Percentiles rank a stretch among this genome's conserved stretches.
These are phyloP conservation scores for Neocloeon triangulifer DNA, from an alignment of 1,140 invertebrate genomes.

Conservation along the genomic window DNA sequence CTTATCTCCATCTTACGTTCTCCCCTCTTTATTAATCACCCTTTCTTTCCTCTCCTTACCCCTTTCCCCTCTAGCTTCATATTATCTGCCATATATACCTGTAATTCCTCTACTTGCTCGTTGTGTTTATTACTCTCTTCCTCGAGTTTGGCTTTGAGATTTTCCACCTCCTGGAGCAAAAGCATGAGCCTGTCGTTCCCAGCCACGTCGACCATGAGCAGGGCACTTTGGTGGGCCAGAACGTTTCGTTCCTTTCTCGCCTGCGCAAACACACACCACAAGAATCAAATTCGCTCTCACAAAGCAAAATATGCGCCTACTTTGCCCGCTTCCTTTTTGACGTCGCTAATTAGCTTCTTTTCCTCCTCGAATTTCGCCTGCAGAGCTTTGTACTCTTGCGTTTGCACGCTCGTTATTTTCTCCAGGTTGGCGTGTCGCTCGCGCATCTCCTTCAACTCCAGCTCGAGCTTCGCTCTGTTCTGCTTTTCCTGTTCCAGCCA, in stretches of 20 bases:
- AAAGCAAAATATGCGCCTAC: constrained; percentile 25
- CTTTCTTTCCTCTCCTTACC: too few relatives aligned
- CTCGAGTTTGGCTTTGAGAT: constrained; percentile 29
- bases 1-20: too few relatives aligned
- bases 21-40: too few relatives aligned
- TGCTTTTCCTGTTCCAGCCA: constrained; percentile 30
- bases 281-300: constrained; percentile 1
- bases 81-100: constrained; percentile 15
- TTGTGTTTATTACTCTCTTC: constrained; percentile 27
- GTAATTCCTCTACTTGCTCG: constrained; percentile 26
- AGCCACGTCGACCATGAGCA: constrained; percentile 33
- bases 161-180: constrained; percentile 35
- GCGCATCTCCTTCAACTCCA: constrained; percentile 25
- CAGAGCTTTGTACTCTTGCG: constrained; percentile 31
- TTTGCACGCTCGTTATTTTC: constrained; percentile 34
- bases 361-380: constrained; percentile 33
- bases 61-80: too few relatives aligned
- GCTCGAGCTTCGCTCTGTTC: constrained; percentile 19
- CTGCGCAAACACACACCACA: constrained; percentile 13
- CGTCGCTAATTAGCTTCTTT: constrained; percentile 26
- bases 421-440: constrained; percentile 32
- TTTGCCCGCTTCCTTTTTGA: constrained; percentile 20
- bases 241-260: constrained; percentile 38
- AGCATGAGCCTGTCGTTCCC: constrained; percentile 24
- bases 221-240: constrained; percentile 35